Percentiles rank a stretch among this genome's conserved stretches.
These are phyloP conservation scores for Diplazon laetatorius DNA, from an alignment of 2,888 invertebrate species.

Conservation along the genomic window DNA sequence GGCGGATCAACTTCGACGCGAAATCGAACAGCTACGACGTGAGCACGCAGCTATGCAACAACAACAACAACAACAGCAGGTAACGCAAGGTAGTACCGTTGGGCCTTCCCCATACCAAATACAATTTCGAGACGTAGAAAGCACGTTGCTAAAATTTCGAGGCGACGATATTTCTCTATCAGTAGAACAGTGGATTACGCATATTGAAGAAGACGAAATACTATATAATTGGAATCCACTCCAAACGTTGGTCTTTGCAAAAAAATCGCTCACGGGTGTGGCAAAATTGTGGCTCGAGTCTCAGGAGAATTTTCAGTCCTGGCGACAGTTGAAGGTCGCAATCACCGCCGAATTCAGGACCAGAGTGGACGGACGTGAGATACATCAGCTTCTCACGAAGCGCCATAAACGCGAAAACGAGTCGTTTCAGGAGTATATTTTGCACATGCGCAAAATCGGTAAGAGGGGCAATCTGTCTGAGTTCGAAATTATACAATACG, in stretches of 20 bases:
- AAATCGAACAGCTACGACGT: neutral
- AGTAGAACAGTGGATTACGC: slow-evolving; percentile 68
- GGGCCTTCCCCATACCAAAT: slow-evolving; percentile 25
- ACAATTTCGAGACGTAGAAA: slow-evolving; percentile 22
- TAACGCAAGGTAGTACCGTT: neutral
- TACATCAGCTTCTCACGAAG: slow-evolving; percentile 23
- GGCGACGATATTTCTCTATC: slow-evolving; percentile 54
- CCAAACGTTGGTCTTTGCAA: slow-evolving; percentile 71
- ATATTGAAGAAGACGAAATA: slow-evolving; percentile 70
- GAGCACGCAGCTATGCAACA: neutral
- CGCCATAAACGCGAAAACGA: slow-evolving; percentile 23
- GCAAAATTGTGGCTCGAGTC: neutral
- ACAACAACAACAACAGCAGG: neutral
- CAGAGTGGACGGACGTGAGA: slow-evolving; percentile 14
- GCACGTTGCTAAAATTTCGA: slow-evolving; percentile 24
- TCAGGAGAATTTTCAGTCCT: slow-evolving; percentile 23
- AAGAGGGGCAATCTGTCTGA: slow-evolving; percentile 24
- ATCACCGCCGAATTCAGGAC: slow-evolving; percentile 21
- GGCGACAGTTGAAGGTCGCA: slow-evolving; percentile 13
- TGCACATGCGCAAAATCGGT: slow-evolving; percentile 39
- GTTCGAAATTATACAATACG: slow-evolving; percentile 10
- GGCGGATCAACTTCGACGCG: neutral
- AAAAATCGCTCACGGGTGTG: slow-evolving; percentile 70
- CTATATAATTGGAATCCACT: slow-evolving; percentile 70
- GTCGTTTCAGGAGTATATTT: slow-evolving; percentile 22